phyloP scores from a whole-genome alignment of 2,113 vertebrate species.

The Calyptomena viridis region DNA sequence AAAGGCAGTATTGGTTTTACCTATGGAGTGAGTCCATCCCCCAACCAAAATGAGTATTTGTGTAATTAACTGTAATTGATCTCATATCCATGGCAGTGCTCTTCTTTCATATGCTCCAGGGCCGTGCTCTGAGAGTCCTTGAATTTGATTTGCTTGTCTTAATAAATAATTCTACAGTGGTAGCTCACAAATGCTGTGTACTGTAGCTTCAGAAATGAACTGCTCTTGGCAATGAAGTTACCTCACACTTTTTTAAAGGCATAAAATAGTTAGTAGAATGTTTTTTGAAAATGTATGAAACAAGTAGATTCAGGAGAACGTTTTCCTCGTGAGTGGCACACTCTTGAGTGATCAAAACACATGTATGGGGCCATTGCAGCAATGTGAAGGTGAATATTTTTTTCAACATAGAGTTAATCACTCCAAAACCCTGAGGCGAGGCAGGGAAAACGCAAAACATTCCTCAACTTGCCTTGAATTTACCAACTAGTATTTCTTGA shows the following conservation, averaged over 20 bases:
- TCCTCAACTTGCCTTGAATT: background rate
- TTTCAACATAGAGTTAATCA: background rate
- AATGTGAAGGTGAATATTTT: background rate
- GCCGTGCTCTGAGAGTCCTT: background rate
- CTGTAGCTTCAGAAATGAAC: background rate
- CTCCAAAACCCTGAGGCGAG: background rate
- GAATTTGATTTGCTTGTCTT: background rate
- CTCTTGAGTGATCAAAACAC: background rate
- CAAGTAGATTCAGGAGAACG: background rate
- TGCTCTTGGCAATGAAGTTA: background rate
- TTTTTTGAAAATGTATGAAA: background rate
- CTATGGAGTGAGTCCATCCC: background rate
- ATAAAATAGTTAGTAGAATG: background rate
- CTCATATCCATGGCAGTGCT: background rate
- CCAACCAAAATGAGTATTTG: background rate
- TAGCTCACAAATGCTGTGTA: background rate
- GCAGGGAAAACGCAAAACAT: background rate
- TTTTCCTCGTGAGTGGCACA: background rate
- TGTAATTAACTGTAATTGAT: background rate
- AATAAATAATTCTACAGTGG: background rate
- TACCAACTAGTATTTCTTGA: background rate
- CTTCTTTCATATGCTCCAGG: background rate
- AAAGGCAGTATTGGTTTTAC: slow-evolving; percentile 5
- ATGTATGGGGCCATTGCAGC: background rate
- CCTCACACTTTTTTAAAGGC: background rate